Conservation (phyloP, 1,140 invertebrate species). For the Caenorhabditis brenneri region DNA sequence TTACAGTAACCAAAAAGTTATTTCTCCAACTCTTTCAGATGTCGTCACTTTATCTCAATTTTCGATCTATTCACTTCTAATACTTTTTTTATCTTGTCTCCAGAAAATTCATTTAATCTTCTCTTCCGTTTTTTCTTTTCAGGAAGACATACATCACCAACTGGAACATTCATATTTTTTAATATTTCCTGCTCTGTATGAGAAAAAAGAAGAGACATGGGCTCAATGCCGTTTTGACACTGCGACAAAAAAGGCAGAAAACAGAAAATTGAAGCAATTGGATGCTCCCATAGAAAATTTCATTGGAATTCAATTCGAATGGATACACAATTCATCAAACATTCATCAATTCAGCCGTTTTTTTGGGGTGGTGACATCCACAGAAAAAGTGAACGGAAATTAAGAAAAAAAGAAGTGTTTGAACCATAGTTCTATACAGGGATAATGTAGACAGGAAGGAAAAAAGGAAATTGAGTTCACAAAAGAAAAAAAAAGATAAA, state of each 20-base stretch:
- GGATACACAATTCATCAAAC: not conserved
- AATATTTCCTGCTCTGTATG: too few species aligned
- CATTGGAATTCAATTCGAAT: not conserved
- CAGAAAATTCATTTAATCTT: too few species aligned
- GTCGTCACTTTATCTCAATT: too few species aligned
- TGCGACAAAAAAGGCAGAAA: not conserved
- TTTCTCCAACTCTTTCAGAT: too few species aligned
- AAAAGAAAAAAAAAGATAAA: not conserved
- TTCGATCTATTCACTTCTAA: too few species aligned
- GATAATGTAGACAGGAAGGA: not conserved
- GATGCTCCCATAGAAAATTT: not conserved
- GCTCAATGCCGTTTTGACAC: not conserved
- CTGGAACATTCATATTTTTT: too few species aligned
- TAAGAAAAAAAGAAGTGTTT: not conserved
- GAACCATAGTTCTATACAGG: too few species aligned
- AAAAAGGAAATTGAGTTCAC: not conserved
- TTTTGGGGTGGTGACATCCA: not conserved
- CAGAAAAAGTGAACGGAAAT: not conserved
- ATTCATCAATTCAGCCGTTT: not conserved
- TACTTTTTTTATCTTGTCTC: too few species aligned
- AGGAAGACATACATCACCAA: too few species aligned
- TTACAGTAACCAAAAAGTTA: too few species aligned
- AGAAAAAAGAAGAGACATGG: not conserved
- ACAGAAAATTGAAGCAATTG: not conserved
- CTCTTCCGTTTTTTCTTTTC: too few species aligned